Percentiles rank a stretch among this genome's conserved stretches.
These are phyloP conservation scores for Fabriciana adippe DNA, from an alignment of 2,888 invertebrate genomes.

Conservation along the genomic window DNA sequence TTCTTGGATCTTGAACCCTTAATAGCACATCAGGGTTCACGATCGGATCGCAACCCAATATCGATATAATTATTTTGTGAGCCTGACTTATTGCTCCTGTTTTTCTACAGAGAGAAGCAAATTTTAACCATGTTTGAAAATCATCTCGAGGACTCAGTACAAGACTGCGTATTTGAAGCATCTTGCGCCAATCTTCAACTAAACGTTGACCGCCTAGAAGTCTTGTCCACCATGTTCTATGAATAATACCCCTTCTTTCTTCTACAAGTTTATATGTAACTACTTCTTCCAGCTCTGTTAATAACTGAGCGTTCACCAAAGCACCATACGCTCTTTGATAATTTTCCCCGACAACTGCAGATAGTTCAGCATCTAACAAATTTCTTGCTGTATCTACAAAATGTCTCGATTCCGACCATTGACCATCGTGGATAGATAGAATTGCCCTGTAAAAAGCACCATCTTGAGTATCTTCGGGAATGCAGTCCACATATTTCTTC, in stretches of 20 bases:
- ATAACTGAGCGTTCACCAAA: conserved; percentile 97
- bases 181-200: conserved; percentile 99
- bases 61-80: conserved; percentile 94
- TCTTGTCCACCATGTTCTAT: conserved; percentile 96
- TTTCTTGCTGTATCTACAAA: conserved; percentile 96
- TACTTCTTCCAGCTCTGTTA: conserved; percentile 98
- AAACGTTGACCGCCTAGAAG: conserved; percentile 96
- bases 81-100: conserved; percentile 93
- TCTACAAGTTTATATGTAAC: conserved; percentile 98
- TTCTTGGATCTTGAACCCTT: conserved; percentile 90
- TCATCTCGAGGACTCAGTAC: conserved; percentile 96
- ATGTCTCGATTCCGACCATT: conserved; percentile 87
- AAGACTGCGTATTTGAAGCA: conserved; percentile 96
- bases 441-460: conserved; percentile 98
- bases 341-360: conserved; percentile 97
- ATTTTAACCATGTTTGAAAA: conserved; percentile 97
- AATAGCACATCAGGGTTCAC: conserved; percentile 85
- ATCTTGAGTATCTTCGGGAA: conserved; percentile 95
- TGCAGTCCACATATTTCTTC: conserved; percentile 93
- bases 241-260: conserved; percentile 90
- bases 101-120: conserved; percentile 97
- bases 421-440: conserved; percentile 91
- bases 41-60: conserved; percentile 90
- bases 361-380: conserved; percentile 95
- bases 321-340: conserved; percentile 97